A percentile compares a stretch with the other conserved stretches of the same genome.
These are phyloP conservation scores for Clarias platycephalus DNA, from an alignment of 2,797 vertebrate genomes.

Conservation along the genomic window DNA sequence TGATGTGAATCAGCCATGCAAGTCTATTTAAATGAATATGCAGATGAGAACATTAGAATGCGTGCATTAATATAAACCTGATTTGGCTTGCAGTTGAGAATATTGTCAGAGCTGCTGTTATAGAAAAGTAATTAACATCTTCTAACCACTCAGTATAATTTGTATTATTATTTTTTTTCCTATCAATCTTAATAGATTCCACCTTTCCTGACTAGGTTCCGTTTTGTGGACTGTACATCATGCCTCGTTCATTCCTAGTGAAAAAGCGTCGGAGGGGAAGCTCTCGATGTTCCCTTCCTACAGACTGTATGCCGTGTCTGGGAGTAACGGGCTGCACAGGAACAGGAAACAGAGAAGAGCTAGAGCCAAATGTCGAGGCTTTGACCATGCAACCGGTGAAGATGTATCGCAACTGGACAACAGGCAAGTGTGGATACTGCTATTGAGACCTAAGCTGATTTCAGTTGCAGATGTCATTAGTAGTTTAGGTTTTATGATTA, in stretches of 20 bases:
- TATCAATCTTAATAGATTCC: background rate
- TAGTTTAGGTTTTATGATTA: background rate
- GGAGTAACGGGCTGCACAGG: conserved; percentile 24
- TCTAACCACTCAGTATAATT: background rate
- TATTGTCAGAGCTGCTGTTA: background rate
- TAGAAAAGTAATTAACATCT: background rate
- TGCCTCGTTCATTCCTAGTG: conserved; percentile 81
- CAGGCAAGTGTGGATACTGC: conserved; percentile 15
- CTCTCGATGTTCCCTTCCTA: conserved; percentile 55
- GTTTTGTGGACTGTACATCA: conserved; percentile 40
- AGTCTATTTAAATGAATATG: background rate
- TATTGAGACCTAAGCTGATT: background rate
- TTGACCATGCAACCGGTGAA: conserved; percentile 32
- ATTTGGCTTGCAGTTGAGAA: background rate
- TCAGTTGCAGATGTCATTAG: background rate
- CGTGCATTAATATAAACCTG: background rate
- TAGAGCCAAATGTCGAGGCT: conserved; percentile 40
- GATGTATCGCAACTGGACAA: conserved; percentile 19
- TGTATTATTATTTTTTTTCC: background rate
- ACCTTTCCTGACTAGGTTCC: background rate
- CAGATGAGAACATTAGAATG: background rate
- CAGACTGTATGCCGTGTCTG: conserved; percentile 48
- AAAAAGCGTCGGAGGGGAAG: conserved; percentile 67
- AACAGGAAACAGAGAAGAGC: conserved; percentile 26
- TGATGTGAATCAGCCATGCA: background rate